phyloP scores from a whole-genome alignment of 1,140 invertebrate genomes.

The Chrysomallon squamiferum region DNA sequence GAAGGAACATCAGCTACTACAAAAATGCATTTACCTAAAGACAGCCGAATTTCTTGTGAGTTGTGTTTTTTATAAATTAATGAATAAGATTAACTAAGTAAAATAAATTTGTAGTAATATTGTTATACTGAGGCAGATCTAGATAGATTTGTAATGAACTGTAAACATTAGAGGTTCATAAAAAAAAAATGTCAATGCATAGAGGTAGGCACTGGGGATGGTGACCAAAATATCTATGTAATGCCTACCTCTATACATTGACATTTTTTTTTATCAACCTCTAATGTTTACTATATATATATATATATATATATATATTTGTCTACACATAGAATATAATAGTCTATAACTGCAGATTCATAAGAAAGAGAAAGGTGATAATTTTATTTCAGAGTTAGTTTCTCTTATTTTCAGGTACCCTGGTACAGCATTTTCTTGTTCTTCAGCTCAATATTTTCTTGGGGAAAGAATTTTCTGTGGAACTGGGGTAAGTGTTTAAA shows the following conservation, averaged over 20 bases:
- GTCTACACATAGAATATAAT: too few species aligned
- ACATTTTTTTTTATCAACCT: too few species aligned
- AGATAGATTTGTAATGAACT: background rate
- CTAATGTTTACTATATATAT: too few species aligned
- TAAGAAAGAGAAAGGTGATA: too few species aligned
- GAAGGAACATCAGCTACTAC: constrained; percentile 54
- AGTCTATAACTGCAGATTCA: too few species aligned
- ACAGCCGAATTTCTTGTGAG: constrained; percentile 44
- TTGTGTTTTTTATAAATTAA: background rate
- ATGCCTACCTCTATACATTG: too few species aligned
- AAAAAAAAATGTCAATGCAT: too few species aligned
- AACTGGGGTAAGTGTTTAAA: constrained; percentile 56
- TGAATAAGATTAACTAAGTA: background rate
- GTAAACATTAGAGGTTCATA: too few species aligned
- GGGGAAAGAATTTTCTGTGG: constrained; percentile 53
- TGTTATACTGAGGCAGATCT: background rate
- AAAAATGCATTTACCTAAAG: constrained; percentile 56
- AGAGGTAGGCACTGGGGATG: too few species aligned
- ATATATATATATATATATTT: too few species aligned
- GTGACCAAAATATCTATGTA: too few species aligned
- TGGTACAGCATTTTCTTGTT: constrained; percentile 52
- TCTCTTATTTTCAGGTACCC: constrained; percentile 43
- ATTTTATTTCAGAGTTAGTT: too few species aligned
- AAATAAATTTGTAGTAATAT: background rate
- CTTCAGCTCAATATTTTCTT: constrained; percentile 50